Evolutionary conservation across 2,797 vertebrate species (phyloP), one percentile per base, ranked within the genome.

Genomic region (Graptemys geographica): DNA sequence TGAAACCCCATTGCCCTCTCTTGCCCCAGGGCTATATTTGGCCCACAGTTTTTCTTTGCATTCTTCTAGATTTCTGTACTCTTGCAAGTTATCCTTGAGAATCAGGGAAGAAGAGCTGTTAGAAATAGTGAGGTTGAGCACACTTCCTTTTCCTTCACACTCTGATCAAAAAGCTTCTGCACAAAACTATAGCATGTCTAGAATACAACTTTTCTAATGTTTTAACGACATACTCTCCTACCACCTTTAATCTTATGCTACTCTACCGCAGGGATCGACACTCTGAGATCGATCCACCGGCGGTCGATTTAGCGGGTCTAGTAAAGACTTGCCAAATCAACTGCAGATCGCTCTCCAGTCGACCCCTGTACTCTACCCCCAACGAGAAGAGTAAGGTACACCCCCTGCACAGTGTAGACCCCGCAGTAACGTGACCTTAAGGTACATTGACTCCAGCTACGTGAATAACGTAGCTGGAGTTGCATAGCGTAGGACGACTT

Each of bases 181-280:
- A 44, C 23, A 78, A 72, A 89, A 76, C 11, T 31, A 28, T 69
- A 93, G 41, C 33, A 7, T 72, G 15, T 83, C 84, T 92, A 86
- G 44, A 0, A 69, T 95, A 92, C 95, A 86, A 79, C 84, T 8
- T 84, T 85, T 93, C 84, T 96, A 84, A 83, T 88, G 89, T 90
- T 95, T 93, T 94, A 93, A 94, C 95, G 86, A 18, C 84, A 56
- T n/a, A 41, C 95, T 91, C 92, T 83, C 79, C 76, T 89, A 41
- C 65, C n/a, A 37, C 1, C 0, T 79, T 94, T 87, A 57, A 72
- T 72, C 11, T n/a, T 72, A 23, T 53, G 27, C 27, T 55, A 55
- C 23, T 10, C 55, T 55, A 55, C 55, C 2, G 53, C 4, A 21
- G 53, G 8, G 53, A 55, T 55, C 53, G 9, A 55, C 2, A 4